Evolutionary conservation across 2,113 vertebrate species (phyloP), one percentile per base, ranked within the genome.

Genomic region (Corvus cornix): DNA sequence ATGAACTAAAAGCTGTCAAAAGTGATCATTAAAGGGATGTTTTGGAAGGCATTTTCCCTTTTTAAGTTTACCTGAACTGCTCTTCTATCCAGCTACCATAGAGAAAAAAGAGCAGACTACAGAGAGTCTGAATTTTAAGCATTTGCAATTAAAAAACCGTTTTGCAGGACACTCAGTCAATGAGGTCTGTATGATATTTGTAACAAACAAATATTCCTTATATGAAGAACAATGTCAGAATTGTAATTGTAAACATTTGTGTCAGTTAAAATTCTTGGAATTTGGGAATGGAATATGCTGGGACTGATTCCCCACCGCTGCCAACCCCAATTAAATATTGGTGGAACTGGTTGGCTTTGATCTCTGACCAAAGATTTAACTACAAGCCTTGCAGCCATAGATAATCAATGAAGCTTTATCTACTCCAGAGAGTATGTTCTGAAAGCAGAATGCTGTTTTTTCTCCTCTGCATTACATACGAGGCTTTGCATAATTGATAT

Each of bases 181-280:
- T 89, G 83, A 88, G 89, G 19, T 77, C 67, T 81, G n/a, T 48
- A n/a, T 1, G 2, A 58, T 62, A n/a, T 55, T 84, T 86, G 64
- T 95, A 89, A 94, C 76, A 93, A 95, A 89, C 51, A 90, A 37
- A 43, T 92, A 91, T 41, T 91, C 51, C 37, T 63, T 91, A 21
- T 13, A 48, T 55, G 46, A 93, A 77, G 75, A 80, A 79, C 28
- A 56, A 15, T 80, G 74, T 84, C 55, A 41, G 35, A 86, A 77
- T 67, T 84, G 46, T 67, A 19, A 26, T 73, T 43, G 33, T 66
- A 55, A 86, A 51, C 11, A 14, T 72, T 75, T 70, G 22, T 84
- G n/a, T 77, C 39, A 28, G 55, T 83, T 94, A 73, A 85, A 66
- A 53, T 83, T 80, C 31, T 66, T 90, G 72, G n/a, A 53, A 83